Conservation (phyloP, 2,797 vertebrate genomes). For the Lagodon rhomboides region DNA sequence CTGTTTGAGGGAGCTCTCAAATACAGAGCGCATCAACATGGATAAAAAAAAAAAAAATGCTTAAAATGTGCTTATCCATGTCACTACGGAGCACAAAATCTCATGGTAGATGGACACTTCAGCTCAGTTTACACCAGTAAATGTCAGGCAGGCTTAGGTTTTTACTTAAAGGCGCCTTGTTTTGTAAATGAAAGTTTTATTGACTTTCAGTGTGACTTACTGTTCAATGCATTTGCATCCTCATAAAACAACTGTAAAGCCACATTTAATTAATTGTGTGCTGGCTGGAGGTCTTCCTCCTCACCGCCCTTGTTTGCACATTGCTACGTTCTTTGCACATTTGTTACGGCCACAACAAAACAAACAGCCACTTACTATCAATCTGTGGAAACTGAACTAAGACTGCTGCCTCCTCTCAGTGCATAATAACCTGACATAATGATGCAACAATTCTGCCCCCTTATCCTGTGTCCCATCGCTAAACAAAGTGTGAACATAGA, state of each 20-base stretch:
- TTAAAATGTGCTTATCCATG: too few species aligned
- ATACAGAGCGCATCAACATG: background rate
- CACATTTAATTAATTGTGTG: background rate
- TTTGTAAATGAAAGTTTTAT: background rate
- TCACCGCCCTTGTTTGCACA: background rate
- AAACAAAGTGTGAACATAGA: background rate
- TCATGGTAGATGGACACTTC: background rate
- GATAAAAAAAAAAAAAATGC: too few species aligned
- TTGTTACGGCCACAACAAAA: background rate
- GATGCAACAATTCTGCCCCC: background rate
- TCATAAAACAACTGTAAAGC: background rate
- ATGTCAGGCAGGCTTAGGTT: slow-evolving; percentile 57
- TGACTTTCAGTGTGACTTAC: background rate
- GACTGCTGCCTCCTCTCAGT: background rate
- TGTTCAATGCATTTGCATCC: background rate
- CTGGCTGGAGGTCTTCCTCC: background rate
- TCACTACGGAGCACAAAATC: background rate
- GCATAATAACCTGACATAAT: background rate
- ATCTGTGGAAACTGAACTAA: background rate
- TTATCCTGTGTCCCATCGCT: background rate
- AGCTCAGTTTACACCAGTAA: slow-evolving; percentile 59
- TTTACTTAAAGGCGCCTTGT: background rate
- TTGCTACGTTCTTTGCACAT: background rate
- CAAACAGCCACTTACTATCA: too few species aligned
- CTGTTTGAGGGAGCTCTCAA: background rate